These are phyloP conservation scores for Microctonus hyperodae DNA, from an alignment of 2,888 invertebrate species.

Conservation along the genomic window DNA sequence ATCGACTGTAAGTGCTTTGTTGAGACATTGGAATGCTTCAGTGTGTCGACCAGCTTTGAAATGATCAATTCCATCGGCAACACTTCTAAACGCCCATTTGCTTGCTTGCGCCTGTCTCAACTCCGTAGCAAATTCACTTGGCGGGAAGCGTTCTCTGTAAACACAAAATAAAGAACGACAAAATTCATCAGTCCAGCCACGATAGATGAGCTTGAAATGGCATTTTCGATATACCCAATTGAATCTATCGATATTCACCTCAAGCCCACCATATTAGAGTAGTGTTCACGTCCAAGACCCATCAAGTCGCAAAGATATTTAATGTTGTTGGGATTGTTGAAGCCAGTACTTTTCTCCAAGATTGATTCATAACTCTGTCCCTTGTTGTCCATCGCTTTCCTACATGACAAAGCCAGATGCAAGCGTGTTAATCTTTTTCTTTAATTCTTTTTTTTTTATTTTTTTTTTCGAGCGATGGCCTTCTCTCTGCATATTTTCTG, in stretches of 20 bases:
- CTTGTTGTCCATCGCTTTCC: conserved; percentile 82
- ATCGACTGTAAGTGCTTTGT: conserved; percentile 92
- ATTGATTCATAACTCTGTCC: conserved; percentile 82
- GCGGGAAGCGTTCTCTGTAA: conserved; percentile 76
- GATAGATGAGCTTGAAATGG: conserved; percentile 32
- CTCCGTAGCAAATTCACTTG: conserved; percentile 83
- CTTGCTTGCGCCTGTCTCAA: conserved; percentile 89
- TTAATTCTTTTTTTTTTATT: too few relatives aligned
- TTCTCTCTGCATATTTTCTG: conserved; percentile 3
- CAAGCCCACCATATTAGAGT: conserved; percentile 74
- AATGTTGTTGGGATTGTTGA: conserved; percentile 89
- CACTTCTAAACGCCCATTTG: conserved; percentile 90
- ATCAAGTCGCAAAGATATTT: conserved; percentile 80
- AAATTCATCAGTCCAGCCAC: conserved; percentile 17
- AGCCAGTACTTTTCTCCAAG: conserved; percentile 82
- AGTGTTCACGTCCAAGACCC: conserved; percentile 74
- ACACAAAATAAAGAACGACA: conserved; percentile 13
- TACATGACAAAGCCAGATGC: conserved; percentile 62
- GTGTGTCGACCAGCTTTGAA: conserved; percentile 92
- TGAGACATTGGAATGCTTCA: conserved; percentile 93
- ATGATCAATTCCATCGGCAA: conserved; percentile 94
- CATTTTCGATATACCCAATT: conserved; percentile 14
- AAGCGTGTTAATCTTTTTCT: conserved; percentile 38
- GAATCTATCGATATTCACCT: conserved; percentile 66
- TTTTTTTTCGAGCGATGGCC: conserved; percentile 10